Evolutionary conservation across 2,888 invertebrate species (phyloP).

Genomic region (Yponomeuta cagnagella): DNA sequence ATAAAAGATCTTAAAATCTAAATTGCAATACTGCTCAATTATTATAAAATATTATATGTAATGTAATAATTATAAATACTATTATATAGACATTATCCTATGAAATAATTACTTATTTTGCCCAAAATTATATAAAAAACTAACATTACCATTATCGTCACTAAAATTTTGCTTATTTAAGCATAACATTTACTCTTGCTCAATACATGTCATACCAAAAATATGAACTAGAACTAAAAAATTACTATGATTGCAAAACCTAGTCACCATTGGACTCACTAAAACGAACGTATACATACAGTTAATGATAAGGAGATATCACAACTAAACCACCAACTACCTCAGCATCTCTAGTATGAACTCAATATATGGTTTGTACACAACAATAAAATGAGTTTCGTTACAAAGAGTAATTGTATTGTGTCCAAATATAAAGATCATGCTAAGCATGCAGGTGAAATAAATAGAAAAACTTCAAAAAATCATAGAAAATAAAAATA

Average conservation of each 20-base stretch:
- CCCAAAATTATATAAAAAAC: constrained; percentile 28
- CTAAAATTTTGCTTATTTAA: neutral
- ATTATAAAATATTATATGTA: constrained; percentile 40
- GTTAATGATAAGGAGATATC: constrained; percentile 65
- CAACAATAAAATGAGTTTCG: too few species aligned
- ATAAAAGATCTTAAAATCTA: constrained; percentile 9
- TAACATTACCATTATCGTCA: constrained; percentile 9
- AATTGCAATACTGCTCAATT: constrained; percentile 63
- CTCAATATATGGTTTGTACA: too few species aligned
- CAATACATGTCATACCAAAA: neutral
- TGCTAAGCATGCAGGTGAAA: constrained; percentile 39
- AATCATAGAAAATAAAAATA: constrained; percentile 1
- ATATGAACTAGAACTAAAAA: constrained; percentile 28
- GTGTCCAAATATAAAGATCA: too few species aligned
- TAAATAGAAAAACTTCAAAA: constrained; percentile 40
- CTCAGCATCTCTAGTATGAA: neutral
- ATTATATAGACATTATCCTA: constrained; percentile 35
- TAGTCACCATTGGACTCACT: constrained; percentile 60
- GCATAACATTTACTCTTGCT: neutral
- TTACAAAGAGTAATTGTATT: too few species aligned
- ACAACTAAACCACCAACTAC: constrained; percentile 65
- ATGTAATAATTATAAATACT: constrained; percentile 44
- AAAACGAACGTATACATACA: constrained; percentile 72
- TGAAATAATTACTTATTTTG: constrained; percentile 31
- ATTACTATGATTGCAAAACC: constrained; percentile 49